These are phyloP conservation scores for Cichladusa arquata DNA, from an alignment of 2,113 vertebrate species.

Conservation along the genomic window DNA sequence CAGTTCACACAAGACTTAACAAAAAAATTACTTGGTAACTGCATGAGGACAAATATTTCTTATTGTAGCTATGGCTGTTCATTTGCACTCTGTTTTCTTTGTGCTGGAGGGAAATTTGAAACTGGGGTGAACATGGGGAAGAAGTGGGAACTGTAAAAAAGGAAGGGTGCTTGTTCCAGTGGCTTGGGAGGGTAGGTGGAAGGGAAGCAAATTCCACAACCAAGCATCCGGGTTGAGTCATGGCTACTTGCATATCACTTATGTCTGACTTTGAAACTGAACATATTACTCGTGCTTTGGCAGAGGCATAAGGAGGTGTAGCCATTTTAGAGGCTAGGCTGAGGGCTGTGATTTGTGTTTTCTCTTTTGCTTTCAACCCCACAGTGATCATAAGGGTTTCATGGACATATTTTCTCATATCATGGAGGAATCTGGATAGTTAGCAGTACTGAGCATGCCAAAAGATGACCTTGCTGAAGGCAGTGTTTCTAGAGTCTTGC, in stretches of 20 bases:
- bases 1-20: background rate
- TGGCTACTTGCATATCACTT: background rate
- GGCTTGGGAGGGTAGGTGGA: background rate
- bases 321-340: background rate
- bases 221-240: background rate
- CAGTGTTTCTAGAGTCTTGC: background rate
- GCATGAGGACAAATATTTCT: background rate
- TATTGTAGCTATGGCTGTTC: background rate
- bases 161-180: background rate
- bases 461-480: background rate
- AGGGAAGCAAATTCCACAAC: background rate
- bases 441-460: background rate
- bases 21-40: background rate
- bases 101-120: background rate
- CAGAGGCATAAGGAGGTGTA: background rate
- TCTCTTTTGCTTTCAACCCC: background rate
- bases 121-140: background rate
- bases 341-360: background rate
- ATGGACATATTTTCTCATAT: background rate
- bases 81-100: background rate
- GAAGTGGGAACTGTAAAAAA: background rate
- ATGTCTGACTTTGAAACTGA: background rate
- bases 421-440: accelerated
- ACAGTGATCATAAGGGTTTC: background rate
- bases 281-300: accelerated